Base-by-base conservation (phyloP, 2,888 invertebrate genomes). In the Nomada goodeniana region DNA sequence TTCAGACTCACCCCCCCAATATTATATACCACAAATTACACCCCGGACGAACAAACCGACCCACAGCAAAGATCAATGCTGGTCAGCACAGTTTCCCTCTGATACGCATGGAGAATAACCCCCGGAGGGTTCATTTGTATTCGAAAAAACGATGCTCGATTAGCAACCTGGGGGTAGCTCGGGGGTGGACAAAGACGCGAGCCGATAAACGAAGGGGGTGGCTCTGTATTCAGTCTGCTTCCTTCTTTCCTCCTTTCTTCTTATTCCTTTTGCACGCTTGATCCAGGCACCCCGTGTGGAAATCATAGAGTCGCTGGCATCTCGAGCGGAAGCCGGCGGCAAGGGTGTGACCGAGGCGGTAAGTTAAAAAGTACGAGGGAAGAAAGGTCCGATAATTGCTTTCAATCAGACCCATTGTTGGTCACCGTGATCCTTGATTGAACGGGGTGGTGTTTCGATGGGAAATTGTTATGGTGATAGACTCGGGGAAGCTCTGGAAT, bases 391-490 rank as follows among this genome's bases (percentile, higher is more conserved):
- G 91, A 92, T 90, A 90, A 92, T 92, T 90, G 92, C 88, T 90
- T 92, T 92, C 93, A 93, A 93, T 93, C 93, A 93, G 92, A 91
- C 86, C 92, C 90, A 93, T 93, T 93, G 93, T 93, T 90, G 91
- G 91, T 88, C 89, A 80, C 76, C 73, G 86, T 80, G 84, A 83
- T 86, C 79, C 86, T 85, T 84, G 85, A 84, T 83, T 84, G 83
- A 57, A n/a, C 26, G 29, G 82, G 26, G 47, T 70, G 76, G 55
- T 74, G 82, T 69, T 83, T 71, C 80, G 61, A 52, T 18, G 61
- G 76, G 82, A 82, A 77, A 83, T 82, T 65, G 73, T 77, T 64
- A 78, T 69, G 61, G 69, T 47, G 59, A 82, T 82, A 18, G 63
- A 11, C 53, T 26, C 15, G 47, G 47, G 47, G 47, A 47, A 3